Percentiles rank a stretch among this genome's conserved stretches.
phyloP scores from a whole-genome alignment of 2,113 vertebrate species.

The Myotis brandtii region DNA sequence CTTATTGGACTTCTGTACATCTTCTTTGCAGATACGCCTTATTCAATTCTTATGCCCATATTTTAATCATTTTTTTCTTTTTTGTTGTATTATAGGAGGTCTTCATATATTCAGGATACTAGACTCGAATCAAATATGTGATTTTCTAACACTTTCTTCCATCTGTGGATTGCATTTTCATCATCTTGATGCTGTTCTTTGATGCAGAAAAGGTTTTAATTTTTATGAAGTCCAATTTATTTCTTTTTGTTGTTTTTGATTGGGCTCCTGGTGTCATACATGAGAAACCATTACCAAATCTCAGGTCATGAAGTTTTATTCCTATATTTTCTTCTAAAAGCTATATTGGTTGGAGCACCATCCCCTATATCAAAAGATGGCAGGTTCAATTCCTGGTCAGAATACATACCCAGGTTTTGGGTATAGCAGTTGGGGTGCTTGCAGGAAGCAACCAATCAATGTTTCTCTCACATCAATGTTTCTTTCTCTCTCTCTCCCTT shows the following conservation, averaged over 20 bases:
- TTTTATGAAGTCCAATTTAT: background rate
- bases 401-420: background rate
- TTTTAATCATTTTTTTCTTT: background rate
- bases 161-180: background rate
- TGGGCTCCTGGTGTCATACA: background rate
- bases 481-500: no score
- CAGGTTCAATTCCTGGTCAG: background rate
- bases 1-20: background rate
- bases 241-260: background rate
- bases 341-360: background rate
- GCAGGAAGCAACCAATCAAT: background rate
- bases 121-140: background rate
- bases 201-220: background rate
- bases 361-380: background rate
- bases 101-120: conserved; percentile 3
- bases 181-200: background rate
- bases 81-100: background rate
- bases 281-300: conserved; percentile 7
- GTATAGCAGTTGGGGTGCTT: background rate
- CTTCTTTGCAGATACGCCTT: background rate
- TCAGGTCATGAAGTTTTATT: background rate
- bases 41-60: background rate
- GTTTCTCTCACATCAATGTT: background rate
- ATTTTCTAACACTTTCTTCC: background rate
- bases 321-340: background rate